These are phyloP conservation scores for Amphiprion clarkii DNA, from an alignment of 2,797 vertebrate species.

Conservation along the genomic window DNA sequence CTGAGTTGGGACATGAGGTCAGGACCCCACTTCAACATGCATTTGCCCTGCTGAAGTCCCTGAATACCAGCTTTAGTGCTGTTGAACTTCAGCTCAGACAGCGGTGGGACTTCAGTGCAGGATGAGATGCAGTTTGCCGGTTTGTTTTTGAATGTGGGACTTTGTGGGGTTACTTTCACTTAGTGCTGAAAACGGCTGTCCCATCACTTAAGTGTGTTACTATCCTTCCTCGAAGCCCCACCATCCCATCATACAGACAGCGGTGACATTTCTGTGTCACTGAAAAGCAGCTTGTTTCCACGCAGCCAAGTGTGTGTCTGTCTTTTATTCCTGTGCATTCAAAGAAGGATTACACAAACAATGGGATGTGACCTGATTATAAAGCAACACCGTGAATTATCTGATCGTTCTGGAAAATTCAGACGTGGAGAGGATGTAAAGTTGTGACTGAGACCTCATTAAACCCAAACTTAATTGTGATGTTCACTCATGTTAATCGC, in stretches of 20 bases:
- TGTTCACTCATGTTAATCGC: neutral
- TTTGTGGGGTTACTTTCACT: neutral
- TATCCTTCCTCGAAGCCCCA: neutral
- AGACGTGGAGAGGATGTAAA: slow-evolving; percentile 1
- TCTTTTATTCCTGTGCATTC: neutral
- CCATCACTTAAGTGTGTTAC: neutral
- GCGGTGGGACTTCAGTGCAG: slow-evolving; percentile 2
- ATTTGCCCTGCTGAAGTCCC: slow-evolving; percentile 35
- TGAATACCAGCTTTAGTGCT: slow-evolving; percentile 36
- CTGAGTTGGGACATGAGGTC: slow-evolving; percentile 53
- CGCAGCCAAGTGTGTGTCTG: neutral
- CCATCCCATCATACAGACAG: neutral
- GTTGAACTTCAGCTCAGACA: slow-evolving; percentile 16
- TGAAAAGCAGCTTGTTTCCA: slow-evolving; percentile 15
- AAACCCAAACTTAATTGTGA: slow-evolving; percentile 6
- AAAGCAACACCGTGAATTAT: neutral
- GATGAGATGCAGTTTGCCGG: neutral
- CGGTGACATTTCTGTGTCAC: slow-evolving; percentile 3
- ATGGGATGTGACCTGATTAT: neutral
- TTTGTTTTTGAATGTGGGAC: neutral
- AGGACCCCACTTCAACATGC: slow-evolving; percentile 39
- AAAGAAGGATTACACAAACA: neutral
- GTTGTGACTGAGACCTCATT: slow-evolving; percentile 10
- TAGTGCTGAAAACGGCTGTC: neutral
- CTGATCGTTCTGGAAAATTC: slow-evolving; percentile 3